Base-by-base conservation (phyloP, 2,113 vertebrate genomes). In the Indicator indicator region DNA sequence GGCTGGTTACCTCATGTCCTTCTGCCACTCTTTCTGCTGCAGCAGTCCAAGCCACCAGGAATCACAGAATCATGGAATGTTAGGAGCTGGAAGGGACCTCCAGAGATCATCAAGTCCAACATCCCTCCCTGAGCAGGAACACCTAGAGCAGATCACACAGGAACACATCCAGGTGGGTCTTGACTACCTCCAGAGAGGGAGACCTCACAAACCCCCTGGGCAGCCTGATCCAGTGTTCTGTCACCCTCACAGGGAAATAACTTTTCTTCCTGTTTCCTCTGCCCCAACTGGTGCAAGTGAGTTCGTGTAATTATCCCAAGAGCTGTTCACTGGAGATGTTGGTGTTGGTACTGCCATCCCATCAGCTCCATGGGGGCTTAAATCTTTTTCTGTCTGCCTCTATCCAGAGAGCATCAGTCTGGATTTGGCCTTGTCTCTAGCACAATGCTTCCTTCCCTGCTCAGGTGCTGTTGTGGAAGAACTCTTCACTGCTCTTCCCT, bases 231-330 rank as follows among this genome's bases (percentile, higher is more conserved):
- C 36, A 36, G 36, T 36, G 36, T 36, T 36, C 36, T 36, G 36
- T 7, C 36, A 36, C 36, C 36, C 8, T 36, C 36, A 36, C 7
- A 36, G 36, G 36, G 36, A 36, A 36, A 36, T 36, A 36, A 36
- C 8, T 36, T 36, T 44, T 44, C 42, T 14, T 16, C 42, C 42
- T 44, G 15, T 44, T 44, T 44, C 42, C 42, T 44, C 21, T 50
- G 48, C 48, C 48, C 20, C 48, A 18, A 60, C 10, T 0, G 0
- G 8, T 52, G 23, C 3, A 5, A 54, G 8, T 65, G 12, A 10
- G 4, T 68, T 8, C 16, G 36, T 48, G 13, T 33, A 56, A 77
- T 27, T 50, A 38, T 4, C 36, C n/a, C 6, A 23, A 64, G 32
- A 3, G 9, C 56, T 48, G 33, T 33, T 88, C 38, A 50, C 48